These are phyloP conservation scores for Hypena proboscidalis DNA, from an alignment of 2,888 invertebrate species.

Conservation along the genomic window DNA sequence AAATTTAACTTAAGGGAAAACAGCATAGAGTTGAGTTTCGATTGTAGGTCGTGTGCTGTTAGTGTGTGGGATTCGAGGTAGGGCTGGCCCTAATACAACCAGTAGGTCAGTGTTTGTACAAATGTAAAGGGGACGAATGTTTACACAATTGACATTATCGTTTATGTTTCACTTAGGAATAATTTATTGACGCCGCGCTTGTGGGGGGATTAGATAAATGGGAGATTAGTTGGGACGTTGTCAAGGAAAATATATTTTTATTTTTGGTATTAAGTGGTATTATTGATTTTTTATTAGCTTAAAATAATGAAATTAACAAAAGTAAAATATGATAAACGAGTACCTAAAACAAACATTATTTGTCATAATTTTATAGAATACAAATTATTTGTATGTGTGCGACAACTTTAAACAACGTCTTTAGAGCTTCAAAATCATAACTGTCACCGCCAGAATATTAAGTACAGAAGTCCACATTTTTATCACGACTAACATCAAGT, in stretches of 20 bases:
- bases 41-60: conserved; percentile 1
- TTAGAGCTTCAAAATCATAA: conserved; percentile 4
- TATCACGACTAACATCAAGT: conserved; percentile 16
- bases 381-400: no score
- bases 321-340: no score
- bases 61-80: conserved; percentile 44
- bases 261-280: conserved; percentile 1
- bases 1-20: conserved; percentile 11
- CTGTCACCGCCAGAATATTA: conserved; percentile 10
- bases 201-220: conserved; percentile 48
- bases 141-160: conserved; percentile 77
- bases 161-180: conserved; percentile 78
- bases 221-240: conserved; percentile 33
- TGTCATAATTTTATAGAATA: neutral
- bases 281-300: conserved; percentile 3
- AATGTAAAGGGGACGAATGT: conserved; percentile 68
- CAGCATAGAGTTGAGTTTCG: conserved; percentile 19
- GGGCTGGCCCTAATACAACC: conserved; percentile 62
- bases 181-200: conserved; percentile 70
- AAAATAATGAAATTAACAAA: neutral
- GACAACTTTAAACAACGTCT: no score
- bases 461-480: conserved; percentile 32
- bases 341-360: neutral
- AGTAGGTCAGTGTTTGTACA: conserved; percentile 73
- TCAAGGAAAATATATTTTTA: conserved; percentile 9